These are phyloP conservation scores for Poeciliopsis presidionis DNA, from an alignment of 2,797 vertebrate species.

Conservation along the genomic window DNA sequence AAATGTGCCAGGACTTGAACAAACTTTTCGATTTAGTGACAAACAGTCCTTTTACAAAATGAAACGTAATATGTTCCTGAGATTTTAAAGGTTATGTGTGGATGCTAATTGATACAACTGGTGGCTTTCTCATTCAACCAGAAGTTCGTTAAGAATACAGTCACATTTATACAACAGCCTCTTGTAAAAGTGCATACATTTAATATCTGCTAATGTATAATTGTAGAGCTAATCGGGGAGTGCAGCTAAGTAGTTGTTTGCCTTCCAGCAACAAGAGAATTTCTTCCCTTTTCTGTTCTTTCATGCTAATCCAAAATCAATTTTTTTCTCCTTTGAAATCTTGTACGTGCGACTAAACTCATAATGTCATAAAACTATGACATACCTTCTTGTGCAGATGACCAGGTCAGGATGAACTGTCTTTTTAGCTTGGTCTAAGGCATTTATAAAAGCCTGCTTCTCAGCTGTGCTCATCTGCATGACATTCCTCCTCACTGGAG, in stretches of 20 bases:
- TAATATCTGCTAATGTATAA: not conserved
- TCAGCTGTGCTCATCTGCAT: slow-evolving; percentile 87
- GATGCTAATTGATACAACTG: not conserved
- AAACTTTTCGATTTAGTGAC: not conserved
- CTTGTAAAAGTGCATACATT: not conserved
- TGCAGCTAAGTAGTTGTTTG: not conserved
- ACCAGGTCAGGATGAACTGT: slow-evolving; percentile 91
- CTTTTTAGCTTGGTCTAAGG: slow-evolving; percentile 89
- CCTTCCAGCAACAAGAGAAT: not conserved
- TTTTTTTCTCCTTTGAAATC: slow-evolving; percentile 3
- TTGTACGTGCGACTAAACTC: not conserved
- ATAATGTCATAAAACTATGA: not conserved
- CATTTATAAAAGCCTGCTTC: slow-evolving; percentile 83
- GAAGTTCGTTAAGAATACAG: not conserved
- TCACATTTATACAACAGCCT: not conserved
- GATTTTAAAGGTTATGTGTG: not conserved
- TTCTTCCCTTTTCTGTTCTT: not conserved
- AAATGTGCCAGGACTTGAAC: not conserved
- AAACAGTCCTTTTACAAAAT: not conserved
- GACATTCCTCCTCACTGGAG: slow-evolving; percentile 89
- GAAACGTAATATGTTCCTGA: not conserved
- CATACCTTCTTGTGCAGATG: slow-evolving; percentile 86
- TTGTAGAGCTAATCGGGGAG: not conserved
- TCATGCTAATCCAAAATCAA: not conserved
- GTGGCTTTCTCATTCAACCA: not conserved